Evolutionary conservation across 1,140 invertebrate species (phyloP).

Genomic region (Brachystomella parvula): DNA sequence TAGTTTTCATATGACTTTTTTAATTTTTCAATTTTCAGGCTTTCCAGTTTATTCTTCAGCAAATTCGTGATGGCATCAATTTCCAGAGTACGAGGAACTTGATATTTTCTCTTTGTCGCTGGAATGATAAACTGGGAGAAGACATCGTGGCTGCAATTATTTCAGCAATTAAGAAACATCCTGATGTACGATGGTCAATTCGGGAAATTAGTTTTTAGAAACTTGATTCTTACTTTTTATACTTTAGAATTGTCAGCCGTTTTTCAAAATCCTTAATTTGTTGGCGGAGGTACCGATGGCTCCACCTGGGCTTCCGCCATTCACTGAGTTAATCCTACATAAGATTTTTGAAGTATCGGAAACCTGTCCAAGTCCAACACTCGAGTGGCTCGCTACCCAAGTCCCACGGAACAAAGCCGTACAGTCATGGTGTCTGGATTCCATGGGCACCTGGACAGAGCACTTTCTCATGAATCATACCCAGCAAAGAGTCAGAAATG

Average conservation of each 20-base stretch:
- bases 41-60: conserved; percentile 86
- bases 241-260: conserved; percentile 65
- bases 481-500: conserved; percentile 74
- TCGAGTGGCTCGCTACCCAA: conserved; percentile 82
- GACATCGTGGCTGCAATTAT: conserved; percentile 82
- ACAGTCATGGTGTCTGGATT: conserved; percentile 77
- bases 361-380: conserved; percentile 75
- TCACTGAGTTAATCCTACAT: conserved; percentile 75
- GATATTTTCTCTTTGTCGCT: conserved; percentile 81
- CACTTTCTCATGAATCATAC: conserved; percentile 75
- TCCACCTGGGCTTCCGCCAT: conserved; percentile 71
- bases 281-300: conserved; percentile 62
- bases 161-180: conserved; percentile 77
- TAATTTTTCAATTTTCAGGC: conserved; percentile 48
- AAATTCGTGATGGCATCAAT: conserved; percentile 87
- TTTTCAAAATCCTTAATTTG: conserved; percentile 79
- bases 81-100: conserved; percentile 82
- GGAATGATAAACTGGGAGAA: conserved; percentile 75
- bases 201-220: conserved; percentile 11
- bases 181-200: conserved; percentile 56
- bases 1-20: too few species aligned
- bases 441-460: conserved; percentile 81
- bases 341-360: conserved; percentile 85
- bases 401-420: conserved; percentile 78
- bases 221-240: conserved; percentile 21